Percentiles rank a stretch among this genome's conserved stretches.
These are phyloP conservation scores for Mnemiopsis leidyi DNA, from an alignment of 37 sponge, comb jelly and placozoan species.

Conservation along the genomic window DNA sequence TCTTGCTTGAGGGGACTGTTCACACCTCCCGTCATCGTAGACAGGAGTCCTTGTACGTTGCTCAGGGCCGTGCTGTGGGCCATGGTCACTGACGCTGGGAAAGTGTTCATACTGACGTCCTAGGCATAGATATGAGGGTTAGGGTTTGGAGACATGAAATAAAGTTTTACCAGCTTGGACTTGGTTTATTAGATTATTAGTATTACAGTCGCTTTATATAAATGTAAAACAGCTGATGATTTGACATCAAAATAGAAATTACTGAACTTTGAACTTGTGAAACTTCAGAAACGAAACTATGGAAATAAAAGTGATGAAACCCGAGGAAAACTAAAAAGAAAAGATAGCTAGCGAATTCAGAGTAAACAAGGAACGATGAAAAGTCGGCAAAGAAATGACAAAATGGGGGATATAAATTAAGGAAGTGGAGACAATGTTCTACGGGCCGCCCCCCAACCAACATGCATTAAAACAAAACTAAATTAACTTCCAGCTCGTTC, in stretches of 20 bases:
- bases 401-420: background rate
- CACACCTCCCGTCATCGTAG: background rate
- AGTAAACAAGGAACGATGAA: background rate
- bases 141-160: no score
- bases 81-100: background rate
- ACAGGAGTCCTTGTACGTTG: conserved; percentile 27
- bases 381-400: background rate
- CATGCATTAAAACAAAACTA: conserved; percentile 64
- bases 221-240: no score
- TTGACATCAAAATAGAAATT: background rate
- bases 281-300: background rate
- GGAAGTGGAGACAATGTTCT: background rate
- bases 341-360: no score
- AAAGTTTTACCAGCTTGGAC: no score
- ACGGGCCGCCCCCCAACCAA: background rate
- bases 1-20: conserved; percentile 38
- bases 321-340: no score
- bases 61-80: conserved; percentile 1
- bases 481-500: conserved; percentile 52
- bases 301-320: no score
- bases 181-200: no score
- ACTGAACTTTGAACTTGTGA: background rate
- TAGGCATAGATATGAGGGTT: no score
- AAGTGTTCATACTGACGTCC: background rate
- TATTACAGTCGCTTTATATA: no score